Evolutionary conservation across 2,113 vertebrate genomes (phyloP), one percentile per base, ranked within the genome.

Genomic region (Oreochromis spilurus): DNA sequence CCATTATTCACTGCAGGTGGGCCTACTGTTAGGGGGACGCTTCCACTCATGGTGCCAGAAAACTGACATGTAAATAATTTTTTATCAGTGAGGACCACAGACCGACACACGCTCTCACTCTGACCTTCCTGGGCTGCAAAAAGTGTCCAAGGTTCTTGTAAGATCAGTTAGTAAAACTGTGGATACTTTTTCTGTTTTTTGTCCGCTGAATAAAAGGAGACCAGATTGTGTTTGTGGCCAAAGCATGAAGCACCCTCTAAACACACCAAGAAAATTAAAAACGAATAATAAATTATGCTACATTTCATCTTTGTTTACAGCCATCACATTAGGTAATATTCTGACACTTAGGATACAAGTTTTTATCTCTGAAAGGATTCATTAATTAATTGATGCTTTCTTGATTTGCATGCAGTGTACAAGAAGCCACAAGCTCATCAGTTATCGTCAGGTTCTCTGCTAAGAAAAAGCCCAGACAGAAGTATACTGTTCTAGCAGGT

Each of bases 1-100:
- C 75, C 78, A 84, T 92, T 95, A 96, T 96, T 97, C 94, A 91
- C 97, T 95, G 96, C 97, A 97, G 97, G 97, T 97, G 97, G 95
- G 93, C 91, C 85, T 75, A 81, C 93, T 95, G 93, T 95, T 92
- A 43, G 84, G 82, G 81, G 89, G 89, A 94, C 87, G 84, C 65
- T 84, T 94, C 93, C 83, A 87, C 87, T 91, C 54, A 9, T 48
- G 38, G 16, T 29, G 91, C 91, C 93, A 95, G 81, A 90, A 92
- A 93, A 90, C 40, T 89, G 93, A 94, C 84, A 87, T 86, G 26
- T 89, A 87, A 92, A 93, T 92, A 75, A 82, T 82, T 70, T 88
- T 92, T 89, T 60, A 90, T 79, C 45, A 70, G 79, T 81, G 45
- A 78, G 45, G 34, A 82, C 50, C 31, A 70, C 65, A 85, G 79